Evolutionary conservation across 2,888 invertebrate genomes (phyloP).

Genomic region (Auanema sp.): DNA sequence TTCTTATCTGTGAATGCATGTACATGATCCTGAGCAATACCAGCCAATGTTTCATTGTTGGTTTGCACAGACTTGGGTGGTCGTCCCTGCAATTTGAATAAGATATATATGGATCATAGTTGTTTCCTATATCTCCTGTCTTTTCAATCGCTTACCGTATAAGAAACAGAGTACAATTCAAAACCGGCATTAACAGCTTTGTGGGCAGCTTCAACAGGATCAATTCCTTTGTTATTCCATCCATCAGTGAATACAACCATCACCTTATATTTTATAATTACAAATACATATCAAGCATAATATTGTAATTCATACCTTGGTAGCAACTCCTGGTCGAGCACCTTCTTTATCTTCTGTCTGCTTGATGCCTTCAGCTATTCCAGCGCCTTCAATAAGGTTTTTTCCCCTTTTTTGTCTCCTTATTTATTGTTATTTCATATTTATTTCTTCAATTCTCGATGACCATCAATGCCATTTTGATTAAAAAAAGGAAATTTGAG

Average conservation of each 20-base stretch:
- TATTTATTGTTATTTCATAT: too few species aligned
- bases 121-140: slow-evolving; percentile 8
- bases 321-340: slow-evolving; percentile 59
- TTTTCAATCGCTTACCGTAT: slow-evolving; percentile 26
- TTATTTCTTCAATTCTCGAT: too few species aligned
- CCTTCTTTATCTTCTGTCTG: slow-evolving; percentile 55
- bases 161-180: slow-evolving; percentile 55
- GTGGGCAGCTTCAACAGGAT: slow-evolving; percentile 45
- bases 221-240: slow-evolving; percentile 60
- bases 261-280: slow-evolving; percentile 21
- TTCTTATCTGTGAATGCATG: slow-evolving; percentile 49
- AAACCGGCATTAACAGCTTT: slow-evolving; percentile 52
- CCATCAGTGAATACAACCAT: slow-evolving; percentile 63
- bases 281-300: background rate
- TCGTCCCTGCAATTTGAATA: slow-evolving; percentile 30
- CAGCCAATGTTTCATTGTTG: slow-evolving; percentile 49
- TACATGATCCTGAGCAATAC: slow-evolving; percentile 38
- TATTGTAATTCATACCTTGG: slow-evolving; percentile 31
- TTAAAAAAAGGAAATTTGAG: too few species aligned
- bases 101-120: background rate
- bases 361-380: slow-evolving; percentile 54
- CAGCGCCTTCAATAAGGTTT: slow-evolving; percentile 41
- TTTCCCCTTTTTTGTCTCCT: too few species aligned
- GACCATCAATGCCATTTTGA: too few species aligned
- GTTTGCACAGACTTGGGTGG: slow-evolving; percentile 38